Evolutionary conservation across 2,888 invertebrate species (phyloP).

Genomic region (Erpobdella octoculata): DNA sequence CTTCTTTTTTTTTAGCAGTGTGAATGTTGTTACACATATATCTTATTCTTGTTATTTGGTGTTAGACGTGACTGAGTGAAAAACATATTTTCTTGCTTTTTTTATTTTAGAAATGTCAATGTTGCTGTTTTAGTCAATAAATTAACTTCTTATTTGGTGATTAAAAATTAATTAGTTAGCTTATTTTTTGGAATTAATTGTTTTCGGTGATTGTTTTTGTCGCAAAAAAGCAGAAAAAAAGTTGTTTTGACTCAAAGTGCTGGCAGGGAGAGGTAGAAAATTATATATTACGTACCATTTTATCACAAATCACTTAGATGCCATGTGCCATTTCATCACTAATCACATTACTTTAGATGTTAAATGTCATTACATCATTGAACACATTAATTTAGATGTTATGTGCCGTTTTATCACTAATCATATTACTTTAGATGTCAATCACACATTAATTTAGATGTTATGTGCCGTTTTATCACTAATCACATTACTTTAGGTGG

Average conservation of each 20-base stretch:
- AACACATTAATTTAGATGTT: no score
- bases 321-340: no score
- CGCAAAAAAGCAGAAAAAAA: conserved; percentile 3
- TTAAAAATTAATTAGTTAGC: background rate
- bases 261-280: conserved; percentile 26
- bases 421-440: no score
- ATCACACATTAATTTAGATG: no score
- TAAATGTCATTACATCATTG: no score
- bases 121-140: background rate
- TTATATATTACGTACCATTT: no score
- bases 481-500: no score
- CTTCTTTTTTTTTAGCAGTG: background rate
- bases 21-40: background rate
- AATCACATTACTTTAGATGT: no score
- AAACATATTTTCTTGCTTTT: background rate
- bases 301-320: no score
- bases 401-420: no score
- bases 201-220: background rate
- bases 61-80: no score
- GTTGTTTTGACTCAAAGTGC: conserved; percentile 23
- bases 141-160: background rate
- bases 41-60: background rate
- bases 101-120: background rate
- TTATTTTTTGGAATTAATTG: background rate
- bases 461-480: no score